Base-by-base conservation (phyloP, 2,888 invertebrate genomes). In the Pomacea canaliculata region DNA sequence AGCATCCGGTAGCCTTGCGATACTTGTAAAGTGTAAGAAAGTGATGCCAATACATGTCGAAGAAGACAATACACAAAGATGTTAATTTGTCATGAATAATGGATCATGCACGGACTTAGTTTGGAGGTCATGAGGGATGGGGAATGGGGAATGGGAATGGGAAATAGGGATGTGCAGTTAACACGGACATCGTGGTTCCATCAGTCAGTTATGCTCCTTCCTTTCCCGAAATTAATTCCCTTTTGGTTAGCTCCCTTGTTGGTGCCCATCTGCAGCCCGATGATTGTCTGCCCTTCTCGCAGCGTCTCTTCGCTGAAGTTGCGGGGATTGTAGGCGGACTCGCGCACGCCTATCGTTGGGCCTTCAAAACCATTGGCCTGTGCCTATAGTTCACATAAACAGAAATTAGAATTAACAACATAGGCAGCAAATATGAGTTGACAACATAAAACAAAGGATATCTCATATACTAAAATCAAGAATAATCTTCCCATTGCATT, bases 241-340 rank as follows among this genome's bases (percentile, higher is more conserved):
- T 96, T 95, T 91, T 98, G 98, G 89, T 93, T 97, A 86, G 99
- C 99, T 49, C 98, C 98, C 92, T 98, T 98, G 93, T 99, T 99
- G 88, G 96, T 96, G 76, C 99, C 99, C 92, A 88, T 88, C 75
- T 90, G 87, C 78, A 90, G 93, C 74, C 96, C 96, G 90, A 98
- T 98, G 78, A 98, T 95, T 71, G 95, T 95, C 88, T 97, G 96
- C 0, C 97, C 97, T 27, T 97, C 97, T 82, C 95, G 94, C 83
- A 98, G 92, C 91, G 98, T 98, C 89, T 99, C 99, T 73, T 98
- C 97, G 19, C 95, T 94, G 93, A 98, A 99, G 89, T 96, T 94
- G 81, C 99, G 94, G 65, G 96, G 95, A 90, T 99, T 98, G 92
- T 96, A 97, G 89, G 97, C 96, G 9, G 98, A 95, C 92, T 99